Evolutionary conservation across 2,888 invertebrate genomes (phyloP).

Genomic region (Malthinus flaveolus): DNA sequence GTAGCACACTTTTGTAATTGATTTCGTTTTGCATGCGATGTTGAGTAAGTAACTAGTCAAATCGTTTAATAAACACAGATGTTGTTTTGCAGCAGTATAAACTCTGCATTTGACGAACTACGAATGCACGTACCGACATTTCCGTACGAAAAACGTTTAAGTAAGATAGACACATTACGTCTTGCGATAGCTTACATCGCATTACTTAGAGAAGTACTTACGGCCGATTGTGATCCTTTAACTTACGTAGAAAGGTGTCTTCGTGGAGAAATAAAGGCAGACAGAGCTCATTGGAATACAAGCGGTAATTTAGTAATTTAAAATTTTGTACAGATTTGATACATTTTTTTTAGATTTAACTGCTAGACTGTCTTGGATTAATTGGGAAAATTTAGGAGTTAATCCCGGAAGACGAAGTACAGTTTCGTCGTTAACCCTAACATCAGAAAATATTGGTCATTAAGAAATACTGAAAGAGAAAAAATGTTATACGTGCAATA

Average conservation of each 20-base stretch:
- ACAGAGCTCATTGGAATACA: constrained; percentile 93
- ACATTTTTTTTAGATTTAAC: constrained; percentile 77
- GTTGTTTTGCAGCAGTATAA: constrained; percentile 81
- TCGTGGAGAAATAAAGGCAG: constrained; percentile 85
- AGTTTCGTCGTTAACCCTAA: constrained; percentile 77
- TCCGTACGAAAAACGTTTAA: constrained; percentile 96
- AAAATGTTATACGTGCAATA: too few species aligned
- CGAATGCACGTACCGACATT: constrained; percentile 98
- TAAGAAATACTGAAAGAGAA: constrained; percentile 20
- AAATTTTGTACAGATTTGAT: not conserved
- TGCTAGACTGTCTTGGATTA: constrained; percentile 96
- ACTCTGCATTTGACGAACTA: constrained; percentile 98
- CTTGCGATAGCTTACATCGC: constrained; percentile 98
- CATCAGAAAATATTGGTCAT: constrained; percentile 62
- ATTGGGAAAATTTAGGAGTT: constrained; percentile 97
- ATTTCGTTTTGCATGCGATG: not conserved
- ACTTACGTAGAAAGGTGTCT: constrained; percentile 93
- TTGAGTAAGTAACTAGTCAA: not conserved
- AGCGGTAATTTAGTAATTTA: constrained; percentile 70
- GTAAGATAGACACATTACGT: constrained; percentile 97
- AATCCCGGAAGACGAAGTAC: constrained; percentile 85
- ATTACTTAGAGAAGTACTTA: constrained; percentile 83
- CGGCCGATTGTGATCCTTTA: constrained; percentile 87
- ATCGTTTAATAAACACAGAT: constrained; percentile 18
- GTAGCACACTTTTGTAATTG: not conserved